Evolutionary conservation across 2,888 invertebrate genomes (phyloP).

Genomic region (Eristalinus aeneus): DNA sequence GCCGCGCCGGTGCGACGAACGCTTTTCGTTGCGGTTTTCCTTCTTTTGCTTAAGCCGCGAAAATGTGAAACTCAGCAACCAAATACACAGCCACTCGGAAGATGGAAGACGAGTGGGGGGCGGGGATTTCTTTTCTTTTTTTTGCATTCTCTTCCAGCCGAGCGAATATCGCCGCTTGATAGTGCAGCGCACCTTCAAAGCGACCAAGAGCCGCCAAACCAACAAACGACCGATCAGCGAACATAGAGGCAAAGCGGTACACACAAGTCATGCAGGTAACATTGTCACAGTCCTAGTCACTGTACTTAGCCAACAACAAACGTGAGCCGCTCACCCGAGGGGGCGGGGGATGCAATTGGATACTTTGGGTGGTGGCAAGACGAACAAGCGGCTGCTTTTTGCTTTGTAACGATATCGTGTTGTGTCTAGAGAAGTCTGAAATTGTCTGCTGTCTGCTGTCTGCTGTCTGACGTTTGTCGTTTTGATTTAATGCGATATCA

Average conservation of each 20-base stretch:
- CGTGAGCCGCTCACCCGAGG: background rate
- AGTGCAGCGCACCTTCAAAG: slow-evolving; percentile 35
- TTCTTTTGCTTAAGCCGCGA: slow-evolving; percentile 27
- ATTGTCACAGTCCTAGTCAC: slow-evolving; percentile 37
- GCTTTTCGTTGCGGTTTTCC: slow-evolving; percentile 30
- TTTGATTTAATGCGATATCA: slow-evolving; percentile 59
- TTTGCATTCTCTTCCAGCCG: slow-evolving; percentile 10
- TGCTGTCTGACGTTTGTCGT: background rate
- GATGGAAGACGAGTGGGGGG: background rate
- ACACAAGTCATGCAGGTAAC: slow-evolving; percentile 39
- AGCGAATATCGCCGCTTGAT: slow-evolving; percentile 42
- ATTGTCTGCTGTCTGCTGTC: slow-evolving; percentile 18
- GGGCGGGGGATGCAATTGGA: slow-evolving; percentile 41
- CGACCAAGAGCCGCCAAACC: background rate
- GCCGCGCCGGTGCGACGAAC: slow-evolving; percentile 1
- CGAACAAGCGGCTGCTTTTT: background rate
- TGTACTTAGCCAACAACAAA: slow-evolving; percentile 39
- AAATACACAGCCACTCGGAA: background rate
- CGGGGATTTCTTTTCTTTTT: background rate
- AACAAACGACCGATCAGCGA: background rate
- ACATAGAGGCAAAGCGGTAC: background rate
- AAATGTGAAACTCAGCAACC: slow-evolving; percentile 41
- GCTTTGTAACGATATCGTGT: slow-evolving; percentile 50
- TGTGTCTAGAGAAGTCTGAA: slow-evolving; percentile 36
- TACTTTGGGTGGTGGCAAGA: slow-evolving; percentile 17